A percentile compares a stretch with the other conserved stretches of the same genome.
These are phyloP conservation scores for Montipora cactus DNA, from an alignment of 64 coral and sea anemone species.

Conservation along the genomic window DNA sequence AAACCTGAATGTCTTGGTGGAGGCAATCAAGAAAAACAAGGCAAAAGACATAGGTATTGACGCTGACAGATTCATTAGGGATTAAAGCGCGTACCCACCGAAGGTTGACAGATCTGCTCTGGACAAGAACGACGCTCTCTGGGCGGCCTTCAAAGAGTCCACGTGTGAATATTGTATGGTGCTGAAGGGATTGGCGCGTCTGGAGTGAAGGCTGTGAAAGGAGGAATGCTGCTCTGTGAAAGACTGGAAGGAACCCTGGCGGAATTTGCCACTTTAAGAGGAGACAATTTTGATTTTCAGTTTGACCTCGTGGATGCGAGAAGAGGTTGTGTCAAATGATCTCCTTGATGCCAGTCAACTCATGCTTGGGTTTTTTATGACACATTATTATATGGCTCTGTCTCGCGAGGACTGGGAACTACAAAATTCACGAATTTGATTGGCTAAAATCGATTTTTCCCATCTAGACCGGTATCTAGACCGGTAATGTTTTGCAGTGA, in stretches of 20 bases:
- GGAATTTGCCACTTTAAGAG: constrained; percentile 59
- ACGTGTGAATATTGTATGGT: constrained; percentile 19
- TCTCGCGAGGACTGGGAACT: too few species aligned
- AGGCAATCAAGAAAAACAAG: constrained; percentile 8
- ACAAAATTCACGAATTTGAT: too few species aligned
- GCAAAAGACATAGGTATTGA: background rate
- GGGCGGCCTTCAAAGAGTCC: constrained; percentile 38
- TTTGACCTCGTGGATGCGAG: constrained; percentile 52
- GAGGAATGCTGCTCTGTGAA: constrained; percentile 30
- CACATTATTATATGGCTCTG: background rate
- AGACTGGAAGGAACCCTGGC: constrained; percentile 54
- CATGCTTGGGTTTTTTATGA: constrained; percentile 14
- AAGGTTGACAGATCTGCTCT: background rate
- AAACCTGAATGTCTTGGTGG: background rate
- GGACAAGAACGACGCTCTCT: constrained; percentile 40
- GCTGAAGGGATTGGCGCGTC: background rate
- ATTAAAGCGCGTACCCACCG: constrained; percentile 39
- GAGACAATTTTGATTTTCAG: constrained; percentile 73
- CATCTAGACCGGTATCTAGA: too few species aligned
- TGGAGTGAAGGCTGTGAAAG: background rate
- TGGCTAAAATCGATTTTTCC: too few species aligned
- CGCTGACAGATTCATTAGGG: constrained; percentile 37
- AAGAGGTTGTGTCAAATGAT: background rate
- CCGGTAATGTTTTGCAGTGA: too few species aligned
- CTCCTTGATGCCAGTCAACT: constrained; percentile 14